A percentile compares a stretch with the other conserved stretches of the same genome.
Evolutionary conservation across 2,113 vertebrate genomes (phyloP).

Genomic region (Cyanistes caeruleus): DNA sequence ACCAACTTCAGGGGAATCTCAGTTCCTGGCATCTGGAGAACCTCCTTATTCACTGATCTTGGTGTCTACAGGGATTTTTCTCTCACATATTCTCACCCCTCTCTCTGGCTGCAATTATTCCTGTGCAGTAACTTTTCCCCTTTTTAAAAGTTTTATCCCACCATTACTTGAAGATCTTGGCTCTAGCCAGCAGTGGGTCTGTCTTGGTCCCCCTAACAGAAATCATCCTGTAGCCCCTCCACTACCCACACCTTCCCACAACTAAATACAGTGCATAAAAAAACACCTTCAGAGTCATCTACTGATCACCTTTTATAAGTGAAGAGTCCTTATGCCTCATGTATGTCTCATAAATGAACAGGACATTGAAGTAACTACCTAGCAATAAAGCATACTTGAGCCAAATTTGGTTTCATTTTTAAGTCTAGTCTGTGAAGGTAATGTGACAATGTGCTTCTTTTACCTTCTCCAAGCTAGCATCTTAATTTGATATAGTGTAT

Average conservation of each 20-base stretch:
- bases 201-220: not conserved
- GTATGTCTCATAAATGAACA: not conserved
- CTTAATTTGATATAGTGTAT: not conserved
- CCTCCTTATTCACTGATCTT: not conserved
- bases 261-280: not conserved
- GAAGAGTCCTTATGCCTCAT: not conserved
- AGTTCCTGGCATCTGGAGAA: fast-evolving
- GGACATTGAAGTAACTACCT: not conserved
- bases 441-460: not conserved
- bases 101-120: not conserved
- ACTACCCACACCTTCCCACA: not conserved
- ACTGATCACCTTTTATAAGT: not conserved
- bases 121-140: not conserved
- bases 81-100: not conserved
- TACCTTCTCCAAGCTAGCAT: not conserved
- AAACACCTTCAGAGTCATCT: not conserved
- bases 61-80: not conserved
- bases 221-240: not conserved
- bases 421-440: not conserved
- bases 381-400: not conserved
- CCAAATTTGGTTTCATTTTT: not conserved
- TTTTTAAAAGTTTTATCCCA: not conserved
- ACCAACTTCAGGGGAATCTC: fast-evolving
- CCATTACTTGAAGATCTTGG: not conserved
- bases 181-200: fast-evolving